Evolutionary conservation across 53 echinoderm and acorn worm genomes (phyloP).

Genomic region (Crossaster papposus): DNA sequence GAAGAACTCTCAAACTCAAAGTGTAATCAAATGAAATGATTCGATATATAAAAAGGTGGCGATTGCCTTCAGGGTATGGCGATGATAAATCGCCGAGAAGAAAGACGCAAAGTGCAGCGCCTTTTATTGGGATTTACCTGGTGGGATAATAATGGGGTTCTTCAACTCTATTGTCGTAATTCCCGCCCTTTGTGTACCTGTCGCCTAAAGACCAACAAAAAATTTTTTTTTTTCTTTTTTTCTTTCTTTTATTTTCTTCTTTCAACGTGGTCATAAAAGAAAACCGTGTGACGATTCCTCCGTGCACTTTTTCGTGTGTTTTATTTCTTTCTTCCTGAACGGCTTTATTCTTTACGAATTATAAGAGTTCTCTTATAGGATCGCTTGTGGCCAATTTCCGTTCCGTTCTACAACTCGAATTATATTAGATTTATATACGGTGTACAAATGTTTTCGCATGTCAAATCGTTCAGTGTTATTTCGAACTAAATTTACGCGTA

Average conservation of each 20-base stretch:
- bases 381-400: background rate
- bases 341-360: background rate
- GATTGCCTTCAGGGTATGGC: slow-evolving; percentile 21
- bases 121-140: background rate
- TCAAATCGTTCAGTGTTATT: background rate
- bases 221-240: too few relatives aligned
- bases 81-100: slow-evolving; percentile 20
- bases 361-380: background rate
- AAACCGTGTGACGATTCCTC: background rate
- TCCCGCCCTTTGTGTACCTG: slow-evolving; percentile 11
- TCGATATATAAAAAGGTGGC: slow-evolving; percentile 19
- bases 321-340: too few relatives aligned
- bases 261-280: background rate
- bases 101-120: slow-evolving; percentile 42
- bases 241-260: slow-evolving; percentile 7
- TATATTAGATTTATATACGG: slow-evolving; percentile 13
- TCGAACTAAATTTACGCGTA: background rate
- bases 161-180: slow-evolving; percentile 21
- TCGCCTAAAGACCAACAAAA: slow-evolving; percentile 5
- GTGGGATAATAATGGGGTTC: background rate
- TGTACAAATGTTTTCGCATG: slow-evolving; percentile 5
- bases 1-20: background rate
- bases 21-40: slow-evolving; percentile 47
- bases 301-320: background rate
- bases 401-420: background rate